Percentiles rank a stretch among this genome's conserved stretches.
Conservation (phyloP, 2,113 vertebrate genomes). For the Pelecanus crispus region DNA sequence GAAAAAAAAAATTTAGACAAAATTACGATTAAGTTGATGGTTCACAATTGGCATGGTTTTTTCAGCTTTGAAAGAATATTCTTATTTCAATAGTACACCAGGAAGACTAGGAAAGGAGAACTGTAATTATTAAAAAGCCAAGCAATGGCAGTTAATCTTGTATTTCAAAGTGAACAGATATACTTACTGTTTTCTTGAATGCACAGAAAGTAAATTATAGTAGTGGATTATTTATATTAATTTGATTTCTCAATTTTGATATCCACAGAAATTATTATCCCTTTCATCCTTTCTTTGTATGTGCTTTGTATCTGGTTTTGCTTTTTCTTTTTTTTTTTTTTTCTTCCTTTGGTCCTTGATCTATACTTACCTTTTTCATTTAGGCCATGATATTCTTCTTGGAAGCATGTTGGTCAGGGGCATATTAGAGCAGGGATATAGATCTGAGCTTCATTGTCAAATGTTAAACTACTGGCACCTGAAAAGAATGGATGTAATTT, state of each 20-base stretch:
- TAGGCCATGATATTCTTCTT: not conserved
- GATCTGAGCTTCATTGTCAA: not conserved
- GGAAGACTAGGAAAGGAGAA: not conserved
- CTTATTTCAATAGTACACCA: not conserved
- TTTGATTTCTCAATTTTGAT: not conserved
- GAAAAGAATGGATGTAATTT: constrained; percentile 32
- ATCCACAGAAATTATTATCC: not conserved
- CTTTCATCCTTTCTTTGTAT: not conserved
- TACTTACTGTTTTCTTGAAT: not conserved
- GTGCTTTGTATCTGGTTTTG: not conserved
- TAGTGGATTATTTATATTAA: not conserved
- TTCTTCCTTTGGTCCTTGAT: not conserved
- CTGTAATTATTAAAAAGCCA: not conserved
- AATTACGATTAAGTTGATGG: not conserved
- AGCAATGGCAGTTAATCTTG: not conserved
- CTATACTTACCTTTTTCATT: not conserved
- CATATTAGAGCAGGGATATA: not conserved
- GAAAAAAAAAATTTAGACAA: not conserved
- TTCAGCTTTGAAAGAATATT: not conserved
- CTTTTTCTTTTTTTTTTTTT: not conserved
- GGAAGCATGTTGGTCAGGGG: not conserved
- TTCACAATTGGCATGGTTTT: not conserved
- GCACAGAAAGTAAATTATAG: not conserved
- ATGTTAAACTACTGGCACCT: not conserved
- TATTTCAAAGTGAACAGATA: not conserved